Evolutionary conservation across 2,797 vertebrate genomes (phyloP).

Genomic region (Arnoldichthys spilopterus): DNA sequence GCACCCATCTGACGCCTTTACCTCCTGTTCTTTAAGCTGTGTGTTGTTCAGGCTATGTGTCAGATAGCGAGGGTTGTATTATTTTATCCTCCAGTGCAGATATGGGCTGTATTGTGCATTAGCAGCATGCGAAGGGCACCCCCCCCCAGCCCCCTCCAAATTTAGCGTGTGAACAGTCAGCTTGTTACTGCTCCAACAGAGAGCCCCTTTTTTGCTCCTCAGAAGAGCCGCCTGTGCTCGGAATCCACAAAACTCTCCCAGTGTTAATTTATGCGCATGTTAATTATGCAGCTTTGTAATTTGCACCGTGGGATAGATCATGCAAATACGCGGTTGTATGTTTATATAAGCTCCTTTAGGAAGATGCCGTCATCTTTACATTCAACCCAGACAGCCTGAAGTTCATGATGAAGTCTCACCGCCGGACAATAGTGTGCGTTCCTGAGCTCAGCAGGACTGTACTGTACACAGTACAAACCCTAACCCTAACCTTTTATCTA

Average conservation of each 20-base stretch:
- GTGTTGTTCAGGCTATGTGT: background rate
- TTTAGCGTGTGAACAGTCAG: slow-evolving; percentile 78
- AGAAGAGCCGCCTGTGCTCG: slow-evolving; percentile 76
- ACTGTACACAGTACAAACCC: too few relatives aligned
- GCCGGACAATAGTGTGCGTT: background rate
- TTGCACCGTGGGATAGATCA: slow-evolving; percentile 83
- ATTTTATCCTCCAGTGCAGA: slow-evolving; percentile 12
- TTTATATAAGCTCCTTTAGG: slow-evolving; percentile 56
- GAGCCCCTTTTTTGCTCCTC: slow-evolving; percentile 64
- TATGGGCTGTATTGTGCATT: slow-evolving; percentile 23
- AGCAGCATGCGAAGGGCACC: slow-evolving; percentile 45
- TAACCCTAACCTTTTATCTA: too few relatives aligned
- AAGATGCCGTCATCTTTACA: slow-evolving; percentile 23
- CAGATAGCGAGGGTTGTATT: background rate
- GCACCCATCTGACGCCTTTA: background rate
- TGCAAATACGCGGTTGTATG: slow-evolving; percentile 75
- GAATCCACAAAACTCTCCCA: slow-evolving; percentile 77
- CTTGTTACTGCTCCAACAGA: slow-evolving; percentile 69
- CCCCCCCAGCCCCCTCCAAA: slow-evolving; percentile 62
- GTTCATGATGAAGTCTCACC: background rate
- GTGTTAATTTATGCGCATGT: slow-evolving; percentile 87
- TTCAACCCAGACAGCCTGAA: background rate
- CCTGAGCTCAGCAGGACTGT: background rate
- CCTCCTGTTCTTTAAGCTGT: background rate
- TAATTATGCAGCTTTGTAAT: slow-evolving; percentile 83